Base-by-base conservation (phyloP, 37 sponge, comb jelly and placozoan species). In the Corticium candelabrum region DNA sequence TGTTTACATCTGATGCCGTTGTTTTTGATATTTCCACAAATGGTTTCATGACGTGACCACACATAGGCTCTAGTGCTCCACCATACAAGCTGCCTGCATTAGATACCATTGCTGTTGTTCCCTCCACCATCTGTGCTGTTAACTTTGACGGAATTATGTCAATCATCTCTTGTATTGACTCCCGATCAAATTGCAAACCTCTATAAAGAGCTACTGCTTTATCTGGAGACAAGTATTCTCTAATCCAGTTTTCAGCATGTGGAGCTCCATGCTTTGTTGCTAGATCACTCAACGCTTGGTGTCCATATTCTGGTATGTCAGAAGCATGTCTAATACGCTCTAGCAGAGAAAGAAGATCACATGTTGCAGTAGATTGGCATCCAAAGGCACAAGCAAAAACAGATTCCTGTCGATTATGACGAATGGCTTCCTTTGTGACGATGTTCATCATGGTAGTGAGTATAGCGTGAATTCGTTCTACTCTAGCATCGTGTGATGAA, bases 381-480 rank as follows among this genome's bases (percentile, higher is more conserved):
- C 84, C 84, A 69, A 83, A 83, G 3, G 79, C 84, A 71, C 79
- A n/a, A 5, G 56, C 79, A 35, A 83, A 83, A 1, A 83, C 41
- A 32, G 15, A 11, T 34, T 83, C 79, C 11, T 37, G 2, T 34
- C 57, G 71, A 0, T 68, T 41, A 21, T 35, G 41, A 30, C 41
- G 78, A 37, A n/a, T 40, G 37, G 77, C 43, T 79, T 79, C 79
- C 34, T 30, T 5, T 39, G 76, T 69, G 34, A 69, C 84, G 32
- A 83, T 83, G 11, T 73, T 83, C 30, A 40, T 2, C 35, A 83
- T 27, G 1, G 84, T 79, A 4, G 84, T 78, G 37, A 83, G 29
- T 35, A 79, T 79, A 69, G 79, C 74, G 69, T 83, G 84, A 41
- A 30, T 50, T 27, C 84, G 84, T 37, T 79, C 31, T 32, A 83